These are phyloP conservation scores for Tuta absoluta DNA, from an alignment of 2,888 invertebrate species.

Conservation along the genomic window DNA sequence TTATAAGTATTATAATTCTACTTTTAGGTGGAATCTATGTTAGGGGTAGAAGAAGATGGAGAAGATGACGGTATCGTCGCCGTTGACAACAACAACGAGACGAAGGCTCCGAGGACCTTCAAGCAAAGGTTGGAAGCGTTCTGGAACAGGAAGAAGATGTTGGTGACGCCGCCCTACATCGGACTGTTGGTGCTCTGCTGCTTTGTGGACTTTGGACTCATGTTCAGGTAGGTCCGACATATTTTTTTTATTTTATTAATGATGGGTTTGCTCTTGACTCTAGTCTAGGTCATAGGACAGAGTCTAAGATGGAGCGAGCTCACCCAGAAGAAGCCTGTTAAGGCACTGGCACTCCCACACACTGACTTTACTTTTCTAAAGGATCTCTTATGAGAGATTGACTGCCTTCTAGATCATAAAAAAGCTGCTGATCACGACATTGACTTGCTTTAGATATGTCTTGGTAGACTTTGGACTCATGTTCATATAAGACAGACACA, in stretches of 20 bases:
- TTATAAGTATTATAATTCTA: too few relatives aligned
- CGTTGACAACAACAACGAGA: conserved; percentile 74
- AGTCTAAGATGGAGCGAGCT: too few relatives aligned
- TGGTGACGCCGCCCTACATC: conserved; percentile 78
- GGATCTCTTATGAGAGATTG: conserved; percentile 70
- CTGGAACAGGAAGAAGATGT: conserved; percentile 73
- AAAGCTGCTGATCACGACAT: conserved; percentile 76
- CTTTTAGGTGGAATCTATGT: conserved; percentile 72
- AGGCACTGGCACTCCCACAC: too few relatives aligned
- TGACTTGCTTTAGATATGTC: conserved; percentile 73
- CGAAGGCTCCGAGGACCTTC: conserved; percentile 68
- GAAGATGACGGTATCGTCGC: conserved; percentile 71
- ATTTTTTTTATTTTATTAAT: neutral
- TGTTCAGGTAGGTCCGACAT: conserved; percentile 75
- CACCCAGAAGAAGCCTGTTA: too few relatives aligned
- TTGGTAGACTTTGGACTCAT: conserved; percentile 83
- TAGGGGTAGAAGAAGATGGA: conserved; percentile 61
- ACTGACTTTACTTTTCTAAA: too few relatives aligned
- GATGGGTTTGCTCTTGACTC: too few relatives aligned
- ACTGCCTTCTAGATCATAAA: conserved; percentile 71
- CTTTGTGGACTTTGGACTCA: conserved; percentile 82
- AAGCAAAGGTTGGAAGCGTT: conserved; percentile 69
- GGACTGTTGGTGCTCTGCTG: conserved; percentile 77
- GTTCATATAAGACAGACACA: conserved; percentile 72
- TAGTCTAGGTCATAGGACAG: too few relatives aligned